Percentiles rank a stretch among this genome's conserved stretches.
Conservation (phyloP, 2,888 invertebrate genomes). For the Phalangium opilio region DNA sequence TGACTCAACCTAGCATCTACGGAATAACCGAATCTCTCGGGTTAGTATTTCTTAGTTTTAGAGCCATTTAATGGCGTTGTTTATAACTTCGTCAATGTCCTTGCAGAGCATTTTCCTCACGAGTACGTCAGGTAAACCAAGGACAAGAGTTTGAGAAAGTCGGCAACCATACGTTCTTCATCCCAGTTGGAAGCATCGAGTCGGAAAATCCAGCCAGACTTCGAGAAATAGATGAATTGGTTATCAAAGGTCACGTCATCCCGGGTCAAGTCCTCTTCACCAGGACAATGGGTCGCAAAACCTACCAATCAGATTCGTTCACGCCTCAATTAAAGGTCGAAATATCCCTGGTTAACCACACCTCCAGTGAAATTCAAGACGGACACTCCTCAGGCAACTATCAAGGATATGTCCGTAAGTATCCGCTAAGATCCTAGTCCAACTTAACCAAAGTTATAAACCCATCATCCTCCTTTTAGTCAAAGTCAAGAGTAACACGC, state of each 20-base stretch:
- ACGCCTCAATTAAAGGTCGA: slow-evolving; percentile 69
- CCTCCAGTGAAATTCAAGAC: slow-evolving; percentile 3
- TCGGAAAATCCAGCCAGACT: slow-evolving; percentile 12
- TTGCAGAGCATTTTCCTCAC: slow-evolving; percentile 53
- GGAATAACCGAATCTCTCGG: neutral
- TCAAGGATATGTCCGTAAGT: slow-evolving; percentile 18
- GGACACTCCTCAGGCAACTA: slow-evolving; percentile 4
- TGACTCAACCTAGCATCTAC: neutral
- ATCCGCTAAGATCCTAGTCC: neutral
- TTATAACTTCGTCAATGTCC: neutral
- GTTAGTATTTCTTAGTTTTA: neutral
- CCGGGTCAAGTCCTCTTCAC: slow-evolving; percentile 74
- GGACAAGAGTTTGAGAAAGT: slow-evolving; percentile 39
- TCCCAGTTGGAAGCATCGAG: slow-evolving; percentile 68
- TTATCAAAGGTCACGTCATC: slow-evolving; percentile 70
- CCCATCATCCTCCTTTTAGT: slow-evolving; percentile 5
- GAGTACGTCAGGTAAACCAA: slow-evolving; percentile 54
- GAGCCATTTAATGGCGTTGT: neutral
- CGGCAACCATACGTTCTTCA: slow-evolving; percentile 58
- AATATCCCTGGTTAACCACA: slow-evolving; percentile 32
- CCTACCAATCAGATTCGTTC: slow-evolving; percentile 60
- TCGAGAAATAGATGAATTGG: slow-evolving; percentile 15
- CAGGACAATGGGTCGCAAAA: slow-evolving; percentile 44
- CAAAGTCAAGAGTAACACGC: slow-evolving; percentile 46
- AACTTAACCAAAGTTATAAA: too few relatives aligned